phyloP scores from a whole-genome alignment of 1,140 invertebrate species.

The Proctacanthus coquilletti region DNA sequence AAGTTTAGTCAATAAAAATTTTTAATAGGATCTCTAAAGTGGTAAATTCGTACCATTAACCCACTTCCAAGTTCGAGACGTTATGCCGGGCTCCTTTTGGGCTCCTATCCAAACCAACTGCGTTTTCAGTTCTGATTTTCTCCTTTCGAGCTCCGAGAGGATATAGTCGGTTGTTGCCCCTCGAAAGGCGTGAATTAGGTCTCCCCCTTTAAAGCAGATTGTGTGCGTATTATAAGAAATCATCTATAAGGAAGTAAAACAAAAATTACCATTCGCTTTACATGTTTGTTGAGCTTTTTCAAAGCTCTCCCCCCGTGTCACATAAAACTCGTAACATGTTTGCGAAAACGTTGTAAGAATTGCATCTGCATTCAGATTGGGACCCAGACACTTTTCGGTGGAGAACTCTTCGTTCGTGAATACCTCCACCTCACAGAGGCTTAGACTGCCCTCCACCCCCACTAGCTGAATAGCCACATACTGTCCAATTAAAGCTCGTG shows the following conservation, averaged over 20 bases:
- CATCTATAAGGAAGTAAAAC: not conserved
- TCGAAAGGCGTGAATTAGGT: constrained; percentile 54
- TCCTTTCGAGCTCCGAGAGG: constrained; percentile 60
- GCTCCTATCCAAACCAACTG: constrained; percentile 84
- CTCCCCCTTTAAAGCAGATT: constrained; percentile 37
- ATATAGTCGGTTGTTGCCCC: constrained; percentile 56
- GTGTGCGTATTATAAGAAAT: not conserved
- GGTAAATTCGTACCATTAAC: constrained; percentile 64
- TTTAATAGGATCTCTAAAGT: no score
- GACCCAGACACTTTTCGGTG: constrained; percentile 56
- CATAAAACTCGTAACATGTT: constrained; percentile 78
- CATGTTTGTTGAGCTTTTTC: constrained; percentile 61
- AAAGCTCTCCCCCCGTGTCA: constrained; percentile 64
- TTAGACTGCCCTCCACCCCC: constrained; percentile 75
- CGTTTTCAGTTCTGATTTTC: constrained; percentile 61
- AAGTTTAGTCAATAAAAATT: no score
- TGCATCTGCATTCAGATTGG: constrained; percentile 50
- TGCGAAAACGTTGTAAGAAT: constrained; percentile 65
- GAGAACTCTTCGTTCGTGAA: constrained; percentile 84
- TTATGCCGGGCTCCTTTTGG: constrained; percentile 68
- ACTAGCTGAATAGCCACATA: constrained; percentile 80
- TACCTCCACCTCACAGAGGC: constrained; percentile 80
- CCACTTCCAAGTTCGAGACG: constrained; percentile 76
- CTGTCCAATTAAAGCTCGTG: constrained; percentile 64
- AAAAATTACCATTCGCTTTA: constrained; percentile 36